phyloP scores from a whole-genome alignment of 2,888 invertebrate species.

The Tipula lateralis region DNA sequence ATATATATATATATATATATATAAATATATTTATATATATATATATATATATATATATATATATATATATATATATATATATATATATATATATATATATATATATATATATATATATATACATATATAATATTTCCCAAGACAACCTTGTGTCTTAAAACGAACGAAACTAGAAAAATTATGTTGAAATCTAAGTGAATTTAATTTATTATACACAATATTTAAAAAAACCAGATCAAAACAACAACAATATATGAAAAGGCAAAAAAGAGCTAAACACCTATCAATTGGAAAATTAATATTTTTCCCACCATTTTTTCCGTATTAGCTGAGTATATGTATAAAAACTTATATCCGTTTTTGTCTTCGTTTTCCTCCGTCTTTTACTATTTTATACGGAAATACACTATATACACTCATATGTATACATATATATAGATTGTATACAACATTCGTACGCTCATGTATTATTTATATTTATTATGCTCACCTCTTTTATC shows the following conservation, averaged over 20 bases:
- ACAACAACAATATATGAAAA: not conserved
- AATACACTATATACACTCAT: no score
- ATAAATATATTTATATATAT: no score
- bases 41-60: no score
- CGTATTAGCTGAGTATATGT: not conserved
- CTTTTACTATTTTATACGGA: no score
- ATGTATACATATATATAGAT: not conserved
- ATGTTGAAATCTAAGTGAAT: slow-evolving; percentile 24
- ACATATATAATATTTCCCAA: not conserved
- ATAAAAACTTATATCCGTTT: not conserved
- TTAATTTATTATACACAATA: slow-evolving; percentile 7
- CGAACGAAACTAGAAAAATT: not conserved
- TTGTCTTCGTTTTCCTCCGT: not conserved
- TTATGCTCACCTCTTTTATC: not conserved
- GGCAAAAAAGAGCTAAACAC: not conserved
- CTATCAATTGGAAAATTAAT: slow-evolving; percentile 19
- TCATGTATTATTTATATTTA: slow-evolving; percentile 13
- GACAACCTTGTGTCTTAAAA: not conserved
- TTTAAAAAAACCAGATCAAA: not conserved
- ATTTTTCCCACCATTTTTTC: not conserved
- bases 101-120: no score
- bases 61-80: no score
- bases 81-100: no score
- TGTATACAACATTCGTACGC: not conserved
- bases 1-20: no score